Base-by-base conservation (phyloP, 2,113 vertebrate species). In the Oncorhynchus keta region DNA sequence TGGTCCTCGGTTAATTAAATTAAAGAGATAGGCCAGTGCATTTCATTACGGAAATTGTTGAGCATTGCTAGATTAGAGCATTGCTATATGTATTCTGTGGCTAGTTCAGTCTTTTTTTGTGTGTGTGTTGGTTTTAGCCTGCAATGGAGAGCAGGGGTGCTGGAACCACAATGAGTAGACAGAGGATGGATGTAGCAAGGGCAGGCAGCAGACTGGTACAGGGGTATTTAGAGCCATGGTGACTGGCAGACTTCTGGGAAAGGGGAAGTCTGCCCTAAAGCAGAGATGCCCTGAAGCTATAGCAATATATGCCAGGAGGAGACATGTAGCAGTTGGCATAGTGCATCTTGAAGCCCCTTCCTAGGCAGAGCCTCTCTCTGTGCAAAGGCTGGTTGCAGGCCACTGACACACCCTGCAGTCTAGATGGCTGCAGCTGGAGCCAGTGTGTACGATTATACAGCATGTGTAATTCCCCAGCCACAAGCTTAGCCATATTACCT, bases 1-100 rank as follows among this genome's bases (percentile, higher is more conserved):
- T 81, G 48, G 77, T 75, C 72, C 57, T 64, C 75, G 73, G 73
- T 81, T 86, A 88, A 92, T 89, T 89, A 72, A 90, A 90, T 90
- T 91, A 87, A 83, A 81, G 77, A 89, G 83, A 88, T 80, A 84
- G 83, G 77, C 62, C 72, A 51, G 74, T 71, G 74, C 74, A 76
- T 73, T 76, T 70, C 30, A 79, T 80, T 81, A 76, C 16, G 22
- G 78, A 87, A 89, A 87, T 76, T 81, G 81, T 81, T 76, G 72
- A 71, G 76, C 76, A 79, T 78, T 66, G 22, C 82, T 84, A 86
- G 39, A 39, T 39, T 39, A 39, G 39, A 39, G 39, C 39, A 8
- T 35, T 35, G 35, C 35, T 35, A 35, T 35, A 35, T 45, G 39
- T 45, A 45, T 45, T 45, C 76, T 8, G 69, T 68, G 81, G 73